A percentile compares a stretch with the other conserved stretches of the same genome.
phyloP scores from a whole-genome alignment of 2,888 invertebrate species.

The Mantis religiosa region DNA sequence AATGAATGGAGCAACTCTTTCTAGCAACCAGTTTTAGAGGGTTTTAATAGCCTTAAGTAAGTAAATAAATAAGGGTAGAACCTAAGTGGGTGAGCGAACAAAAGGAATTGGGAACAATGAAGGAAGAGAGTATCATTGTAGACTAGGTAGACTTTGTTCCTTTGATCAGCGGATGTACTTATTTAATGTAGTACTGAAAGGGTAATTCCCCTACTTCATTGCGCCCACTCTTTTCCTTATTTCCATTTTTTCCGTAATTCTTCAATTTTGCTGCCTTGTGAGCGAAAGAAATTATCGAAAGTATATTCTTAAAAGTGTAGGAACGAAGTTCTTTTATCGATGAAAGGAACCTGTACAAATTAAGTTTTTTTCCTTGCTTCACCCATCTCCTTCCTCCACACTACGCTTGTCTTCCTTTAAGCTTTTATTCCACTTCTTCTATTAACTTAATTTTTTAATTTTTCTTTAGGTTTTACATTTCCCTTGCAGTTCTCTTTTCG shows the following conservation, averaged over 20 bases:
- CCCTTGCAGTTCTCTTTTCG: not conserved
- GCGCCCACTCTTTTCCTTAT: not conserved
- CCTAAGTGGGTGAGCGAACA: not conserved
- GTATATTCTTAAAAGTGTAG: not conserved
- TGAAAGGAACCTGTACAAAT: not conserved
- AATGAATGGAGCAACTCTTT: too few relatives aligned
- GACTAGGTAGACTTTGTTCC: not conserved
- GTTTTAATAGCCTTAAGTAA: too few relatives aligned
- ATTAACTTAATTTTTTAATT: not conserved
- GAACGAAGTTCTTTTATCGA: not conserved
- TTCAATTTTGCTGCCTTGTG: not conserved
- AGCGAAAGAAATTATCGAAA: not conserved
- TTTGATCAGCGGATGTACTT: not conserved
- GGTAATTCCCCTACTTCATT: not conserved
- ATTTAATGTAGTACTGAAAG: not conserved
- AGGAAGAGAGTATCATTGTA: not conserved
- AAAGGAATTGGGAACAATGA: not conserved
- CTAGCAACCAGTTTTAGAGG: too few relatives aligned
- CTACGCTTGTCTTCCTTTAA: not conserved
- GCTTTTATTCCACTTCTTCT: not conserved
- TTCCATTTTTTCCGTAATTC: not conserved
- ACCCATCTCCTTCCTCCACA: not conserved
- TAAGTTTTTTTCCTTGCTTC: not conserved
- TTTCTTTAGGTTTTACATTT: not conserved
- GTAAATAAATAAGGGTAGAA: too few relatives aligned